A percentile compares a stretch with the other conserved stretches of the same genome.
phyloP scores from a whole-genome alignment of 1,140 invertebrate genomes.

The Oryctes rhinoceros region DNA sequence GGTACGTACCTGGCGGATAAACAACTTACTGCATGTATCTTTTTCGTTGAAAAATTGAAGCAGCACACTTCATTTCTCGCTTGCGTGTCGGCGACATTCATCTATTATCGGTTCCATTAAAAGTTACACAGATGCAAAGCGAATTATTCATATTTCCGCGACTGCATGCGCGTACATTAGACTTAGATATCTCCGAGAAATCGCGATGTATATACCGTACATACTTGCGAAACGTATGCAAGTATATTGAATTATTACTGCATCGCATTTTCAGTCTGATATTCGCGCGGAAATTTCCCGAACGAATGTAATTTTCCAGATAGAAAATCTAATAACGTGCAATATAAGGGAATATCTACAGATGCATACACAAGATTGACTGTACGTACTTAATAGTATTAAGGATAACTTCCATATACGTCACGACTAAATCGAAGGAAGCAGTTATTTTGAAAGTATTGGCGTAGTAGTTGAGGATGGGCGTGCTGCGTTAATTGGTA shows the following conservation, averaged over 20 bases:
- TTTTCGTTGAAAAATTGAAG: constrained; percentile 25
- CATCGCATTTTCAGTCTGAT: background rate
- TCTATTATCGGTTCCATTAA: constrained; percentile 25
- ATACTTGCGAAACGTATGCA: constrained; percentile 1
- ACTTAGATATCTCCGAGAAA: background rate
- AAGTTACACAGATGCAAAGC: constrained; percentile 11
- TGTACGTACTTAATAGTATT: too few relatives aligned
- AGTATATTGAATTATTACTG: constrained; percentile 18
- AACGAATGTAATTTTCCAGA: background rate
- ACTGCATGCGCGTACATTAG: background rate
- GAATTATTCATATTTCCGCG: constrained; percentile 23
- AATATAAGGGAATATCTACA: background rate
- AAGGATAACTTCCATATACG: too few relatives aligned
- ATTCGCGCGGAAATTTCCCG: background rate
- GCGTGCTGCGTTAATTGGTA: too few relatives aligned
- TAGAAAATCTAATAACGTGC: background rate
- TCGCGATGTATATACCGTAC: background rate
- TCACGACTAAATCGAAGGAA: too few relatives aligned
- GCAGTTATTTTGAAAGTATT: too few relatives aligned
- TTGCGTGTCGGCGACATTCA: constrained; percentile 7
- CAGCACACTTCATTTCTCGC: constrained; percentile 10
- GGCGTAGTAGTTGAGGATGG: too few relatives aligned
- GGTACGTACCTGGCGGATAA: constrained; percentile 23
- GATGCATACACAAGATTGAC: background rate
- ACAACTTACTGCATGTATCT: constrained; percentile 24